Evolutionary conservation across 2,888 invertebrate genomes (phyloP), one percentile per base, ranked within the genome.

Genomic region (Polydrusus cervinus): DNA sequence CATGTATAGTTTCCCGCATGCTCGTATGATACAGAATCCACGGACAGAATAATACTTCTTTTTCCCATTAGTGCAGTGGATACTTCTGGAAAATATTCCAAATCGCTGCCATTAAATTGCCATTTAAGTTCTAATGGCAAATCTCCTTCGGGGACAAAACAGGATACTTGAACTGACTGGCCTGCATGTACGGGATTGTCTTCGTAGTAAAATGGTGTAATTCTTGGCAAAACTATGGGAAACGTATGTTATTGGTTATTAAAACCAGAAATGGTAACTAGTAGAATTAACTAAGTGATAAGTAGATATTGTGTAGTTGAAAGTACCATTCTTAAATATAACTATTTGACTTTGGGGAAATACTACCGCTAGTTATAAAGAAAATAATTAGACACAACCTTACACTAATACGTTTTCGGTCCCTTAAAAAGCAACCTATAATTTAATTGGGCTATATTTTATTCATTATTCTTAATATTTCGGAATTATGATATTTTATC

Each of bases 111-210:
- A 83, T 94, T 92, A 82, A 94, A 90, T 79, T 90, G 90, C 95
- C 96, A 96, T 65, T 89, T 89, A 77, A 96, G 92, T 78, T 90
- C 90, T 77, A 96, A 89, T 13, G 95, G 95, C 80, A 93, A 89
- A 88, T 96, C 95, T 76, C 96, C 94, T 84, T 92, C 92, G 78
- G 92, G 90, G 43, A 90, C 88, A 51, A 88, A 88, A 82, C 91
- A 91, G 57, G 88, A 88, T 5, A 90, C 88, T 43, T 89, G 88
- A 60, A 89, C 88, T 45, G 89, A 88, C 74, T 90, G 90, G 25
- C 90, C 90, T 66, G 89, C 87, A 81, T 89, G 89, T 18, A 88
- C 86, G 25, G 90, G 89, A 77, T 89, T 89, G 69, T 93, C 92
- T 83, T 93, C 94, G 85, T 95, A 94, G 80, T 91, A 88, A 87